A percentile compares a stretch with the other conserved stretches of the same genome.
Evolutionary conservation across 2,113 vertebrate genomes (phyloP).

Genomic region (Odocoileus hemionus): DNA sequence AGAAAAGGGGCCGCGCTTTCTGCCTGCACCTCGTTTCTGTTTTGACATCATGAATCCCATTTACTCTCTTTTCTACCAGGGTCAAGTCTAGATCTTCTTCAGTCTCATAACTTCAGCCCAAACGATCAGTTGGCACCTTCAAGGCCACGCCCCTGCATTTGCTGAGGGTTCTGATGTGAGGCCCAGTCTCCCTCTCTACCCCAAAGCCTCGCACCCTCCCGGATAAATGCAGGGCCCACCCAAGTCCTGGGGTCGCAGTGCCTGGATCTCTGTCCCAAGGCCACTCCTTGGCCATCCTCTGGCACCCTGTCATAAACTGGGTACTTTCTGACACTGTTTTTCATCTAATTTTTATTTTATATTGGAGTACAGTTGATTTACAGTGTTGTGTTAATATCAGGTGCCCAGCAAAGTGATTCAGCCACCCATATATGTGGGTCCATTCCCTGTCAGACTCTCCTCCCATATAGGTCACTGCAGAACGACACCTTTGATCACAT

Average conservation of each 20-base stretch:
- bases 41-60: neutral
- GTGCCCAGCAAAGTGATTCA: neutral
- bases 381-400: neutral
- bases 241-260: neutral
- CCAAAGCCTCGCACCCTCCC: neutral
- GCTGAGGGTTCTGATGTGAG: neutral
- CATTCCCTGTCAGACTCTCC: neutral
- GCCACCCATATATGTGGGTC: neutral
- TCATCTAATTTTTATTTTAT: neutral
- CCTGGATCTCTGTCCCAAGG: neutral
- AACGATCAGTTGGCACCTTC: neutral
- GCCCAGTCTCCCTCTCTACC: neutral
- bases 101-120: neutral
- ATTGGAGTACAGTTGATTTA: neutral
- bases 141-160: neutral
- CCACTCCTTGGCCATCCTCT: neutral
- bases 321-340: neutral
- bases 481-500: neutral
- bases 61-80: rapidly evolving
- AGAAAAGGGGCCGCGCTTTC: neutral
- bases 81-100: neutral
- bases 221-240: neutral
- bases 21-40: neutral
- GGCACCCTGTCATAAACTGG: neutral
- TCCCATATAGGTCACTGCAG: neutral